phyloP scores from a whole-genome alignment of 2,797 vertebrate genomes.

The Spondyliosoma cantharus region DNA sequence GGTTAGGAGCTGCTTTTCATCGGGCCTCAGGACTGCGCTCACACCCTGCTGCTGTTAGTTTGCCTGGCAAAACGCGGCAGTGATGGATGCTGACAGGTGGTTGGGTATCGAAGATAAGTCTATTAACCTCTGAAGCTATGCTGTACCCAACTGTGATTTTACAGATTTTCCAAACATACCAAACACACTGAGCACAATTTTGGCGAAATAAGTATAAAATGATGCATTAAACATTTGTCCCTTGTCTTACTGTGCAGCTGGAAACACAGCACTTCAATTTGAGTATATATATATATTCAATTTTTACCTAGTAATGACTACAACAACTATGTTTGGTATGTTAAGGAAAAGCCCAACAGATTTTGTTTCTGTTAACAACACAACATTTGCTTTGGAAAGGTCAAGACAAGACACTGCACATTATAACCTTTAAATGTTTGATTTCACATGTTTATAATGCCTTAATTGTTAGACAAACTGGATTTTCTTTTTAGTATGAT shows the following conservation, averaged over 20 bases:
- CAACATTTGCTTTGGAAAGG: too few species aligned
- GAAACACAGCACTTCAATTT: background rate
- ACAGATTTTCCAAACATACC: background rate
- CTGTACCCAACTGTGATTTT: background rate
- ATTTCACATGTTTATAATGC: too few species aligned
- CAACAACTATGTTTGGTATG: too few species aligned
- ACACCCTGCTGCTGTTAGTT: constrained; percentile 60
- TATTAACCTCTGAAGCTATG: constrained; percentile 21
- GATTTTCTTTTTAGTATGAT: too few species aligned
- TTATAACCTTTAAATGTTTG: too few species aligned
- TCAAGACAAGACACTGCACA: too few species aligned
- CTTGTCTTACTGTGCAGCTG: background rate
- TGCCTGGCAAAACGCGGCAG: constrained; percentile 37
- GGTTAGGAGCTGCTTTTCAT: constrained; percentile 63
- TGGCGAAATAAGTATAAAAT: background rate
- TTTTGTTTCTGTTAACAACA: too few species aligned
- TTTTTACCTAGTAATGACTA: too few species aligned
- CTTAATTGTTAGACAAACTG: too few species aligned
- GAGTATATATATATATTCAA: background rate
- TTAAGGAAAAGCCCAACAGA: background rate
- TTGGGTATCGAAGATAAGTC: constrained; percentile 46
- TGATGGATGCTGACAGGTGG: constrained; percentile 58
- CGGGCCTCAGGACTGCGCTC: constrained; percentile 30
- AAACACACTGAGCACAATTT: background rate
- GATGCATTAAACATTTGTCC: background rate